These are phyloP conservation scores for Eristalis intricaria DNA, from an alignment of 2,888 invertebrate genomes.

Conservation along the genomic window DNA sequence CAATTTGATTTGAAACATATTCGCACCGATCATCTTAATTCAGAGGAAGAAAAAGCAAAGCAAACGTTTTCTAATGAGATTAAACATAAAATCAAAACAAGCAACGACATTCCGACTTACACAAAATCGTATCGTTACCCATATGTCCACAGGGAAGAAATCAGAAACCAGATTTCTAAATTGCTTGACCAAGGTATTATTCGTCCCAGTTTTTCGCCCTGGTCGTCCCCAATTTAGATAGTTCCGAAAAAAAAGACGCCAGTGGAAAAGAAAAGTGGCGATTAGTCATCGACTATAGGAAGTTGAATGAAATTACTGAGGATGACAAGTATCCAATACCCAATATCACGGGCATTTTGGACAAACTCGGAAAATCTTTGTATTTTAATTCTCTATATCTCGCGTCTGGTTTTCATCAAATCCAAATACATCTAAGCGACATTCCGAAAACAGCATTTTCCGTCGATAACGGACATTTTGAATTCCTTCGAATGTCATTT, in stretches of 20 bases:
- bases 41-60: background rate
- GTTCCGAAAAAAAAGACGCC: constrained; percentile 34
- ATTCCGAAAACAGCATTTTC: too few relatives aligned
- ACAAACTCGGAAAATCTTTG: constrained; percentile 8
- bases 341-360: constrained; percentile 30
- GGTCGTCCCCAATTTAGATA: constrained; percentile 35
- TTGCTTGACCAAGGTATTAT: constrained; percentile 18
- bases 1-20: background rate
- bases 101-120: background rate
- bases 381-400: constrained; percentile 2
- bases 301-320: constrained; percentile 26
- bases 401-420: too few relatives aligned
- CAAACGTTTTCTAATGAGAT: constrained; percentile 28
- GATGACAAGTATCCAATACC: constrained; percentile 26
- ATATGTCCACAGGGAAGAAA: constrained; percentile 11
- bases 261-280: constrained; percentile 24
- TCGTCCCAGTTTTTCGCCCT: constrained; percentile 19
- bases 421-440: too few relatives aligned
- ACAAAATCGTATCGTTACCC: constrained; percentile 15
- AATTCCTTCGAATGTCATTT: too few relatives aligned
- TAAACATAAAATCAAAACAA: constrained; percentile 22
- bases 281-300: constrained; percentile 35
- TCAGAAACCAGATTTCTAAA: constrained; percentile 3
- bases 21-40: constrained; percentile 8
- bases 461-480: too few relatives aligned